Evolutionary conservation across 1,140 invertebrate species (phyloP).

Genomic region (Drosophila serrata): DNA sequence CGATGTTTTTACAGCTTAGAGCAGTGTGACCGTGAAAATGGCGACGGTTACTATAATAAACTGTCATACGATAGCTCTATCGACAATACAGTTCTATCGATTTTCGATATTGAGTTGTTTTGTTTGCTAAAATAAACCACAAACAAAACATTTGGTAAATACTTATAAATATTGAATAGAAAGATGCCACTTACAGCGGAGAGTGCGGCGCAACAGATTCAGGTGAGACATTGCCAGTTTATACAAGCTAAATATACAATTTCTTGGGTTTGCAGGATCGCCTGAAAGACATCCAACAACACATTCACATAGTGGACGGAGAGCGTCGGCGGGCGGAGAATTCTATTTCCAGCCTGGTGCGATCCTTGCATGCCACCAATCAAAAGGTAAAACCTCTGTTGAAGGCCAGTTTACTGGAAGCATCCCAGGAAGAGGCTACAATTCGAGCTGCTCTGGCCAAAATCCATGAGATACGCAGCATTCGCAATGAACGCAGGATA

Average conservation of each 20-base stretch:
- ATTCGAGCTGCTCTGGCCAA: slow-evolving; percentile 93
- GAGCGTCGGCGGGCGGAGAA: slow-evolving; percentile 92
- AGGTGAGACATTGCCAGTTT: slow-evolving; percentile 25
- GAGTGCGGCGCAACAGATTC: slow-evolving; percentile 89
- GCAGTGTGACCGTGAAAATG: not conserved
- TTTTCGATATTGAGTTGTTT: slow-evolving; percentile 8
- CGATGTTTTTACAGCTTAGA: slow-evolving; percentile 1
- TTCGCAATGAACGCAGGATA: slow-evolving; percentile 94
- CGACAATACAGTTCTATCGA: not conserved
- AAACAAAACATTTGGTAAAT: not conserved
- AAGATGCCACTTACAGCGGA: slow-evolving; percentile 91
- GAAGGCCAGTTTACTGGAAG: slow-evolving; percentile 92
- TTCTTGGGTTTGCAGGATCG: slow-evolving; percentile 88
- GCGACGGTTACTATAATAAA: not conserved
- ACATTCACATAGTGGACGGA: slow-evolving; percentile 93
- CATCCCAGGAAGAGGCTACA: slow-evolving; percentile 93
- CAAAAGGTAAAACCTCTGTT: slow-evolving; percentile 94
- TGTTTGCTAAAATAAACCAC: slow-evolving; percentile 3
- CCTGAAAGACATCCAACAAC: slow-evolving; percentile 90
- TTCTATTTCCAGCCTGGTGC: slow-evolving; percentile 91
- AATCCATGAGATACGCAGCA: slow-evolving; percentile 95
- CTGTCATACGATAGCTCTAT: not conserved
- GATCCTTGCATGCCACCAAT: slow-evolving; percentile 90
- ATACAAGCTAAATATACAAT: not conserved
- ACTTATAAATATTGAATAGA: not conserved